Evolutionary conservation across 2,797 vertebrate species (phyloP).

Genomic region (Coilia nasus): DNA sequence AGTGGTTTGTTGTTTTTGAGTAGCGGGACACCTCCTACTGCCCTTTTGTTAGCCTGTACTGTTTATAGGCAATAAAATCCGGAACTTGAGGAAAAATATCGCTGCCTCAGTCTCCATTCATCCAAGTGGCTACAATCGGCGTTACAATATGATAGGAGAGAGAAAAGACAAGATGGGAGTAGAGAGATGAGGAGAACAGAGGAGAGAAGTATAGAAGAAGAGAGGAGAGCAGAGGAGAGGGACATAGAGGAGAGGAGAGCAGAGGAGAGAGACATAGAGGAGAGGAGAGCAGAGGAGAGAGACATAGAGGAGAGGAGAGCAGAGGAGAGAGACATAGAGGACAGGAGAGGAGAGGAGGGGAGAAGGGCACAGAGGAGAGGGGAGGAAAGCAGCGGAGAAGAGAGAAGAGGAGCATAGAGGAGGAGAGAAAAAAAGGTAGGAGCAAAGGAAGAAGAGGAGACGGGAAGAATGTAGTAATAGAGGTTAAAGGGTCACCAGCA

Average conservation of each 20-base stretch:
- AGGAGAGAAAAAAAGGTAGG: background rate
- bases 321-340: background rate
- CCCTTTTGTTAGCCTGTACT: too few relatives aligned
- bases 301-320: too few relatives aligned
- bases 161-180: too few relatives aligned
- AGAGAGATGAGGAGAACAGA: background rate
- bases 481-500: background rate
- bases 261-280: constrained; percentile 46
- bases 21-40: too few relatives aligned
- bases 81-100: too few relatives aligned
- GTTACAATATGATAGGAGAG: too few relatives aligned
- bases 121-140: too few relatives aligned
- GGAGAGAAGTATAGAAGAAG: constrained; percentile 51
- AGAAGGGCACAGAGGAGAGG: too few relatives aligned
- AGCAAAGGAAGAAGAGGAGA: constrained; percentile 63
- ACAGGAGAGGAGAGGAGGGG: background rate
- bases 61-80: too few relatives aligned
- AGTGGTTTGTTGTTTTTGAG: too few relatives aligned
- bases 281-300: background rate
- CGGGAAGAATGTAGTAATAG: constrained; percentile 54
- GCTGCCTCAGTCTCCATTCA: too few relatives aligned
- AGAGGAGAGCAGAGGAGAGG: constrained; percentile 29
- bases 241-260: constrained; percentile 52
- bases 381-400: background rate
- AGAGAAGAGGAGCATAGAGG: background rate